phyloP scores from a whole-genome alignment of 1,140 invertebrate species.

The Drosophila serrata region DNA sequence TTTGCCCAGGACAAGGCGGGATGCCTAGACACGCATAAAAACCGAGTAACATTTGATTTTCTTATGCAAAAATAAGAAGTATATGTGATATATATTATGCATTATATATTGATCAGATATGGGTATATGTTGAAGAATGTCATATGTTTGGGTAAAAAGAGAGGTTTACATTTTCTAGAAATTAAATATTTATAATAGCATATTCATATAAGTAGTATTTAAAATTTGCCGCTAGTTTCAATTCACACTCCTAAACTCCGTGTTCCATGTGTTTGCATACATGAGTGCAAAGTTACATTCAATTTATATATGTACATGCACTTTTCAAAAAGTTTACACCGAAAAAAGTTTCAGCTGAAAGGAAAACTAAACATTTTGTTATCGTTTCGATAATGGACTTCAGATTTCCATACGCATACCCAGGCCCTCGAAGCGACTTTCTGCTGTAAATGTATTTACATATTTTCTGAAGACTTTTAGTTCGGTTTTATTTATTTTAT shows the following conservation, averaged over 20 bases:
- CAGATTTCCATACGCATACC: conserved; percentile 35
- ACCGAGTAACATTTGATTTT: conserved; percentile 60
- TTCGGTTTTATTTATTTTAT: neutral
- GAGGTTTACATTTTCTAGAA: neutral
- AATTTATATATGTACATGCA: conserved; percentile 82
- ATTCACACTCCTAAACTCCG: no score
- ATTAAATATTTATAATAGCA: neutral
- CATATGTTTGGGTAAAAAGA: neutral
- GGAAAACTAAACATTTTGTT: conserved; percentile 83
- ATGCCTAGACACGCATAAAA: conserved; percentile 44
- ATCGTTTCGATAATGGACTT: conserved; percentile 76
- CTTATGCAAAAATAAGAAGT: neutral
- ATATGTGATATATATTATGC: neutral
- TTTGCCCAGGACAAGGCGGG: conserved; percentile 48
- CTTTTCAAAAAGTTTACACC: conserved; percentile 76
- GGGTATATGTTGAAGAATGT: no score
- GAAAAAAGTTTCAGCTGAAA: conserved; percentile 63
- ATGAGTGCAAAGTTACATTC: conserved; percentile 80
- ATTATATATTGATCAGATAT: neutral
- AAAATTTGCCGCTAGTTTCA: neutral
- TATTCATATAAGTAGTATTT: neutral
- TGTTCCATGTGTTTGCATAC: conserved; percentile 75
- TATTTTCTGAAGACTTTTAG: conserved; percentile 1
- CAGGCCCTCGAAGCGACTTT: neutral
- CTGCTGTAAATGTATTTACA: neutral